These are phyloP conservation scores for Aspidiotus destructor DNA, from an alignment of 2,888 invertebrate genomes.

Conservation along the genomic window DNA sequence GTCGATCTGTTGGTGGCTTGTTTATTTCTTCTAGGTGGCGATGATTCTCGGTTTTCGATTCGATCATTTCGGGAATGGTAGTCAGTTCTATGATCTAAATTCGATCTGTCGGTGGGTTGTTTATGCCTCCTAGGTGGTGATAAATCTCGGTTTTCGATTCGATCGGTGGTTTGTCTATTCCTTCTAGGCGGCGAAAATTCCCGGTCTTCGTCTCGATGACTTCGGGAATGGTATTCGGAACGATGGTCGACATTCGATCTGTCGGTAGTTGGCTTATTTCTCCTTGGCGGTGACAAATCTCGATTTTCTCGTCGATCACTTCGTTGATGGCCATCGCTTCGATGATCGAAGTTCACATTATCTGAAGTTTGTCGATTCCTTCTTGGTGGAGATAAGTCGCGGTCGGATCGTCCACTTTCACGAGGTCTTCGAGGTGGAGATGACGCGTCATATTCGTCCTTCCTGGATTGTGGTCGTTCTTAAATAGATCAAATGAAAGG, in stretches of 20 bases:
- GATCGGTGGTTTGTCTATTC: neutral
- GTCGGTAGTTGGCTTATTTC: neutral
- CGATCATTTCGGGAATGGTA: neutral
- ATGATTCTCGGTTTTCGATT: neutral
- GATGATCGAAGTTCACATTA: no score
- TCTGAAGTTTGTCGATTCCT: neutral
- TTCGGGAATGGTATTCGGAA: neutral
- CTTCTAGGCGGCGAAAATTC: neutral
- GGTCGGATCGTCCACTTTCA: neutral
- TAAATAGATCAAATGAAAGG: no score
- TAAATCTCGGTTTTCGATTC: neutral
- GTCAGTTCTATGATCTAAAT: no score
- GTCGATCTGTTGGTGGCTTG: neutral
- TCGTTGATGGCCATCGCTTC: no score
- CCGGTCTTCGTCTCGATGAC: neutral
- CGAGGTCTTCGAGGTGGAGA: neutral
- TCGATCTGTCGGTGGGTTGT: no score
- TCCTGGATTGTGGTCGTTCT: neutral
- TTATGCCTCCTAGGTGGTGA: neutral
- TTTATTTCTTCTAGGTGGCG: neutral
- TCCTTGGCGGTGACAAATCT: neutral
- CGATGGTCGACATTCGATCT: no score
- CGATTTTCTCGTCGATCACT: neutral
- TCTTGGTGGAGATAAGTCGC: neutral
- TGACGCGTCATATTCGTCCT: neutral